These are phyloP conservation scores for Trichonephila clavipes DNA, from an alignment of 1,140 invertebrate genomes.

Conservation along the genomic window DNA sequence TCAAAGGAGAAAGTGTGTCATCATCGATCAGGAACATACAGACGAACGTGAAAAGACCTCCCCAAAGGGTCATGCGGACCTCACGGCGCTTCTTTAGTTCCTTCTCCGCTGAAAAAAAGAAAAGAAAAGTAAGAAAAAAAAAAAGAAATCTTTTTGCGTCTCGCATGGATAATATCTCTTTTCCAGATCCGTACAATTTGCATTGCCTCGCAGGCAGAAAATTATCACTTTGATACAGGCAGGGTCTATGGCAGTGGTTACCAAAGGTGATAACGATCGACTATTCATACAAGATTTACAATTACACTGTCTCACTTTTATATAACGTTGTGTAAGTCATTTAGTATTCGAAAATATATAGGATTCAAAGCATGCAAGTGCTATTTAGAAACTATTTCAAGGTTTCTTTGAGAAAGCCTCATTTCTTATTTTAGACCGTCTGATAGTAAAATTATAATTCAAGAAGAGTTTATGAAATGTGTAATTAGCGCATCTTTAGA, in stretches of 20 bases:
- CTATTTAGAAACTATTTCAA: neutral
- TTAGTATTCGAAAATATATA: neutral
- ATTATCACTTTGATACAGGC: constrained; percentile 1
- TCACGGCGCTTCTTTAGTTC: constrained; percentile 51
- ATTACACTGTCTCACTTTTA: neutral
- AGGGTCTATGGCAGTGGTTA: neutral
- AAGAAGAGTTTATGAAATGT: constrained; percentile 13
- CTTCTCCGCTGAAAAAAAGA: neutral
- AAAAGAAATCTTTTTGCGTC: neutral
- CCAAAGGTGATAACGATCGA: neutral
- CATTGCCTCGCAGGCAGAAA: neutral
- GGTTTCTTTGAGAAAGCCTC: neutral
- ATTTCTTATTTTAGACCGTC: constrained; percentile 20
- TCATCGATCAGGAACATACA: constrained; percentile 56
- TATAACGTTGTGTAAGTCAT: neutral
- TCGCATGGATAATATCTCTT: constrained; percentile 26
- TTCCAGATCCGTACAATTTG: constrained; percentile 21
- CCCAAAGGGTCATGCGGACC: constrained; percentile 39
- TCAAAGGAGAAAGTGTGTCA: constrained; percentile 62
- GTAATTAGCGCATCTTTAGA: constrained; percentile 1
- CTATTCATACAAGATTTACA: neutral
- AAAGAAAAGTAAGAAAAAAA: neutral
- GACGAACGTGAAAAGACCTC: constrained; percentile 49
- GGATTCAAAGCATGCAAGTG: constrained; percentile 11
- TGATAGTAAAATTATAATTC: neutral